Evolutionary conservation across 2,113 vertebrate genomes (phyloP).

Genomic region (Camelus bactrianus): DNA sequence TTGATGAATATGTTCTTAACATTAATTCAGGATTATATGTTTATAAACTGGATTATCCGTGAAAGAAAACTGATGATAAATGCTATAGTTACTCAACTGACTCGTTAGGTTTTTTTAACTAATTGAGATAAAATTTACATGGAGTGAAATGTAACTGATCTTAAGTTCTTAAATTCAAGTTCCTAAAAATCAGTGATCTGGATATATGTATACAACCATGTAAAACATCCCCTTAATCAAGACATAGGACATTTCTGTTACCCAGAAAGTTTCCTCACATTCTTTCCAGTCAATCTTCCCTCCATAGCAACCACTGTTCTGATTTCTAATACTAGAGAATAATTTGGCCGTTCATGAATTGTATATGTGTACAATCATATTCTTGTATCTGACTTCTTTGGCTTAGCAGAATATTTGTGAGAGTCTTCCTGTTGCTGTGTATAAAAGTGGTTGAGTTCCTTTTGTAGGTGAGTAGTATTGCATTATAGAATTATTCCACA

Average conservation of each 20-base stretch:
- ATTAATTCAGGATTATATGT: not conserved
- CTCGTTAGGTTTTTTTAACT: not conserved
- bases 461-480: not conserved
- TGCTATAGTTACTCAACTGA: not conserved
- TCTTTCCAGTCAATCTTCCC: not conserved
- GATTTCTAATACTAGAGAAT: not conserved
- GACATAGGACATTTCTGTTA: not conserved
- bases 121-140: not conserved
- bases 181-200: not conserved
- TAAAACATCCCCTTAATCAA: not conserved
- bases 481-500: not conserved
- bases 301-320: not conserved
- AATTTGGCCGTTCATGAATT: not conserved
- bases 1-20: conserved; percentile 2
- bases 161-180: conserved; percentile 47
- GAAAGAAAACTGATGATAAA: not conserved
- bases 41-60: not conserved
- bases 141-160: not conserved
- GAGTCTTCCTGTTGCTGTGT: not conserved
- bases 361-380: not conserved
- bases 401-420: not conserved
- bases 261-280: not conserved
- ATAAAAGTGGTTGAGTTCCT: not conserved
- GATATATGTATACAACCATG: not conserved
- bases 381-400: not conserved